Evolutionary conservation across 2,888 invertebrate genomes (phyloP).

Genomic region (Tipula helvola): DNA sequence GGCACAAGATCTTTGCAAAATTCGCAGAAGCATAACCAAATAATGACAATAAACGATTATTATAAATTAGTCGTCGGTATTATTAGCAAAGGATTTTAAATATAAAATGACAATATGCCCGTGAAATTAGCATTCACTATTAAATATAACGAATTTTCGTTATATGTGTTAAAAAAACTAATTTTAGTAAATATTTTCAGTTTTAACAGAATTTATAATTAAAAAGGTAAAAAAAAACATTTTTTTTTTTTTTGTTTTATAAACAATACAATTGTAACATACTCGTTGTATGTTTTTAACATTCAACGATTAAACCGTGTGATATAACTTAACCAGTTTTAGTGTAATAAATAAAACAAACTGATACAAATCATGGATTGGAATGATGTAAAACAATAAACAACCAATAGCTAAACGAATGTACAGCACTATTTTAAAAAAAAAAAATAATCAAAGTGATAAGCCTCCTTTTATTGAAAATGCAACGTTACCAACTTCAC

Average conservation of each 20-base stretch:
- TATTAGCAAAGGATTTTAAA: background rate
- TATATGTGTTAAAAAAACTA: background rate
- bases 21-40: background rate
- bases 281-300: background rate
- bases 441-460: background rate
- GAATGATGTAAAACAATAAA: background rate
- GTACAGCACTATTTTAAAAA: background rate
- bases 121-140: background rate
- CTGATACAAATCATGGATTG: background rate
- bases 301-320: background rate
- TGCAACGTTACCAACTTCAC: background rate
- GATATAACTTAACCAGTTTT: background rate
- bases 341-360: background rate
- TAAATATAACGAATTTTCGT: background rate
- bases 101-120: background rate
- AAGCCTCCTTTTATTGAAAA: background rate
- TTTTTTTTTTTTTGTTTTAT: background rate
- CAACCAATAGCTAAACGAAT: background rate
- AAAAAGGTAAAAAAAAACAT: background rate
- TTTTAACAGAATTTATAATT: background rate
- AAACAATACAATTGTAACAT: background rate
- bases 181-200: background rate
- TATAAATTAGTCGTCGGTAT: background rate
- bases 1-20: background rate
- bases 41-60: background rate